Base-by-base conservation (phyloP, 2,797 vertebrate species). In the Platalea minor region DNA sequence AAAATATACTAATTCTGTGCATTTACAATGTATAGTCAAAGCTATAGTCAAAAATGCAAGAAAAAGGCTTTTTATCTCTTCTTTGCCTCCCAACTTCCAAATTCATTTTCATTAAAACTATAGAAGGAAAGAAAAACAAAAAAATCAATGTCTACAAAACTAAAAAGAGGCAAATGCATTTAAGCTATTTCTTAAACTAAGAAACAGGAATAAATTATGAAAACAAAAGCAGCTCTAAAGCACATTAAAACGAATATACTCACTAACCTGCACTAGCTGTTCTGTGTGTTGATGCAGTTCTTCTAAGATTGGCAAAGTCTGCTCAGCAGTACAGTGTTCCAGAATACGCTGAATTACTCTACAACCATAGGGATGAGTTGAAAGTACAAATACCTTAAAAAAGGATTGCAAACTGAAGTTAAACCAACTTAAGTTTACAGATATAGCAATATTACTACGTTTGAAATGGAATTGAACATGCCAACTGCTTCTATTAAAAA, bases 251-350 rank as follows among this genome's bases (percentile, higher is more conserved):
- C 9, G 2, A 80, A 43, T 1, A 11, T 3, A 77, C 0, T 8
- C 75, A 95, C 96, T 53, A 81, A 99, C 99, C 99, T 99, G 99
- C 87, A 99, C 99, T 75, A 99, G 98, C 97, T 99, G 99, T 85
- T 99, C 99, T 23, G 99, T 99, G 96, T 99, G 99, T 95, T 99
- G 99, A 97, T 99, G 99, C 64, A 99, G 97, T 82, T 99, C 99
- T 81, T 99, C 99, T 88, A 99, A 96, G 96, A 99, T 98, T 39
- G 99, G 99, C 94, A 99, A 97, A 26, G 99, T 99, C 97, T 99
- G 99, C 96, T 99, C 99, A 94, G 99, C 98, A 67, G 99, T 99
- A 94, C 99, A 99, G 96, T 99, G 99, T 92, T 99, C 99, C 96
- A 99, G 97, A 95, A 99, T 99, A 94, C 99, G 99, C 94, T 99